Percentiles rank a stretch among this genome's conserved stretches.
Evolutionary conservation across 2,888 invertebrate genomes (phyloP).

Genomic region (Chalcis sispes): DNA sequence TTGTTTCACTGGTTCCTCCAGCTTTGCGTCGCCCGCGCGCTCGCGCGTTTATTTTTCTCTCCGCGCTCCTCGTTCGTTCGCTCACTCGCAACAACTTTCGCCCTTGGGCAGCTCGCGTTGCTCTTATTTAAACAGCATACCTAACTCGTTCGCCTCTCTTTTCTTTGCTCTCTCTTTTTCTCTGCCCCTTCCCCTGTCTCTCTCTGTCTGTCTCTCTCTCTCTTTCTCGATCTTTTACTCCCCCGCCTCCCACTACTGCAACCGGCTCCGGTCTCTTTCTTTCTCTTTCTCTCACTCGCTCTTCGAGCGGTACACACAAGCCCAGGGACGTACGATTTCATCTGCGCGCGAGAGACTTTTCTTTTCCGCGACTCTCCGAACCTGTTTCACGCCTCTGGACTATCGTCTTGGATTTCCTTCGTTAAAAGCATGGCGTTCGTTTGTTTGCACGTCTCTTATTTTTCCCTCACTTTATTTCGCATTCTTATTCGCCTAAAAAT

Average conservation of each 20-base stretch:
- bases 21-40: slow-evolving; percentile 59
- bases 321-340: slow-evolving; percentile 64
- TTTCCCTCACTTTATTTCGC: not conserved
- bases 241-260: slow-evolving; percentile 66
- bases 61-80: slow-evolving; percentile 11
- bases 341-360: slow-evolving; percentile 47
- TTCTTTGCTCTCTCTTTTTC: slow-evolving; percentile 15
- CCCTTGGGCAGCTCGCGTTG: slow-evolving; percentile 72
- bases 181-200: slow-evolving; percentile 68
- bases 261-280: slow-evolving; percentile 60
- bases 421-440: slow-evolving; percentile 41
- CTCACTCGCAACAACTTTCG: slow-evolving; percentile 69
- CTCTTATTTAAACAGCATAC: slow-evolving; percentile 75
- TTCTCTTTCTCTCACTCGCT: not conserved
- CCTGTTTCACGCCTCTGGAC: slow-evolving; percentile 54
- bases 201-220: slow-evolving; percentile 61
- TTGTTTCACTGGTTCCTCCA: slow-evolving; percentile 61
- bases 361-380: slow-evolving; percentile 48
- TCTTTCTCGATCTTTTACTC: slow-evolving; percentile 59
- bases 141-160: slow-evolving; percentile 72
- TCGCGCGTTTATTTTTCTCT: slow-evolving; percentile 64
- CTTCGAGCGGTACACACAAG: not conserved
- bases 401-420: slow-evolving; percentile 57
- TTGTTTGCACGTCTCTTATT: not conserved
- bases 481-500: not conserved